Percentiles rank a stretch among this genome's conserved stretches.
Evolutionary conservation across 2,888 invertebrate species (phyloP).

Genomic region (Megalurothrips usitatus): DNA sequence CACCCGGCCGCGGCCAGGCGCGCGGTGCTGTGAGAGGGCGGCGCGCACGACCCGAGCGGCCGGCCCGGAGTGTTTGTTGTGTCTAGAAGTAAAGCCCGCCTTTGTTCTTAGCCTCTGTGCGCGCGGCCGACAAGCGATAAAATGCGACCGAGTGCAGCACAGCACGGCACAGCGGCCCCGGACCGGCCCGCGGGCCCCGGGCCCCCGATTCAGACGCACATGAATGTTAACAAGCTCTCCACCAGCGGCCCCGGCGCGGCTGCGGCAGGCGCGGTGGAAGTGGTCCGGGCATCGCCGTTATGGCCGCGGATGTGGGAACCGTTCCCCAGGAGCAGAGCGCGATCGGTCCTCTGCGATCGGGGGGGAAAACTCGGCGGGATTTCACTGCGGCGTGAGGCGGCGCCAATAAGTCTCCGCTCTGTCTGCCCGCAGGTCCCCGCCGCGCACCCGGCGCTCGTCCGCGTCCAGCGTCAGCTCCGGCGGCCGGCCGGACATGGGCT

Average conservation of each 20-base stretch:
- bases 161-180: conserved; percentile 31
- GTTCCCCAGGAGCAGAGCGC: background rate
- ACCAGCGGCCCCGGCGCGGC: background rate
- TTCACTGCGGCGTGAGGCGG: conserved; percentile 6
- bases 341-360: background rate
- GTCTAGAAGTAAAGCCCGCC: background rate
- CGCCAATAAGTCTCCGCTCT: background rate
- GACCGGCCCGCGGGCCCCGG: conserved; percentile 31
- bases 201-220: conserved; percentile 33
- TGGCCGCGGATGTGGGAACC: background rate
- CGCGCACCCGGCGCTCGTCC: conserved; percentile 50
- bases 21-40: no score
- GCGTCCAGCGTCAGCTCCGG: conserved; percentile 50
- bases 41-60: background rate
- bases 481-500: conserved; percentile 40
- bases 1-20: no score
- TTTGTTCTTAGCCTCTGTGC: background rate
- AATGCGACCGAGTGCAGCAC: conserved; percentile 33
- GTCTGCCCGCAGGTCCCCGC: conserved; percentile 48
- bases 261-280: no score
- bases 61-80: background rate
- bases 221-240: background rate
- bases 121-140: background rate
- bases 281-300: background rate
- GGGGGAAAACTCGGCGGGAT: background rate